Percentiles rank a stretch among this genome's conserved stretches.
phyloP scores from a whole-genome alignment of 2,888 invertebrate genomes.

The Micoletzkya japonica region DNA sequence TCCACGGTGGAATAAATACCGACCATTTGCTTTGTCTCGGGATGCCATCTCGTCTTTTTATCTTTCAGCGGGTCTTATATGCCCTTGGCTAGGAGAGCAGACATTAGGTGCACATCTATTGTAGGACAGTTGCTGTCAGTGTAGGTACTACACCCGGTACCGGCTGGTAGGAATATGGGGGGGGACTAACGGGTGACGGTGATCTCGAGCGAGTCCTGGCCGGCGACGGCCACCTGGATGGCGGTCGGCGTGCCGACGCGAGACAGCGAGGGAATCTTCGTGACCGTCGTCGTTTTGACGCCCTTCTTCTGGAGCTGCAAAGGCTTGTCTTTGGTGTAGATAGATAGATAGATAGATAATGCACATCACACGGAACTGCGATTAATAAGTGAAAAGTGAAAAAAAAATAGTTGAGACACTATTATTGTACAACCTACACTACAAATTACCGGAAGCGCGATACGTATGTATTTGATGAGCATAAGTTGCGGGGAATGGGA shows the following conservation, averaged over 20 bases:
- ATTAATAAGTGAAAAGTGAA: background rate
- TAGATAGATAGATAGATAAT: background rate
- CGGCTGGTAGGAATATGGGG: background rate
- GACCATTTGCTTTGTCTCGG: no score
- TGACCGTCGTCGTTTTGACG: slow-evolving; percentile 43
- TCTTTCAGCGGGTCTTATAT: no score
- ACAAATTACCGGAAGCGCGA: background rate
- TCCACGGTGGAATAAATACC: no score
- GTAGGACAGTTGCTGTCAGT: no score
- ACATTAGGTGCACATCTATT: no score
- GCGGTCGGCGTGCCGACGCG: slow-evolving; percentile 57
- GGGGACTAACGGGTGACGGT: slow-evolving; percentile 49
- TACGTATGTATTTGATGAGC: background rate
- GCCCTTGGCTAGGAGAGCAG: no score
- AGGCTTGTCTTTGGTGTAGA: background rate
- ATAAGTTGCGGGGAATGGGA: no score
- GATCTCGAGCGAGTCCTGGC: slow-evolving; percentile 51
- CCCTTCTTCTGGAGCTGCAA: slow-evolving; percentile 25
- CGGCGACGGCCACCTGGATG: slow-evolving; percentile 48
- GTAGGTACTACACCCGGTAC: no score
- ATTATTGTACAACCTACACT: background rate
- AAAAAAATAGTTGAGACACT: slow-evolving; percentile 1
- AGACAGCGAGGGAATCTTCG: slow-evolving; percentile 56
- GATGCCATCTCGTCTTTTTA: no score
- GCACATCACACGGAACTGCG: background rate